A percentile compares a stretch with the other conserved stretches of the same genome.
Conservation (phyloP, 2,797 vertebrate species). For the Neomorphus geoffroyi region DNA sequence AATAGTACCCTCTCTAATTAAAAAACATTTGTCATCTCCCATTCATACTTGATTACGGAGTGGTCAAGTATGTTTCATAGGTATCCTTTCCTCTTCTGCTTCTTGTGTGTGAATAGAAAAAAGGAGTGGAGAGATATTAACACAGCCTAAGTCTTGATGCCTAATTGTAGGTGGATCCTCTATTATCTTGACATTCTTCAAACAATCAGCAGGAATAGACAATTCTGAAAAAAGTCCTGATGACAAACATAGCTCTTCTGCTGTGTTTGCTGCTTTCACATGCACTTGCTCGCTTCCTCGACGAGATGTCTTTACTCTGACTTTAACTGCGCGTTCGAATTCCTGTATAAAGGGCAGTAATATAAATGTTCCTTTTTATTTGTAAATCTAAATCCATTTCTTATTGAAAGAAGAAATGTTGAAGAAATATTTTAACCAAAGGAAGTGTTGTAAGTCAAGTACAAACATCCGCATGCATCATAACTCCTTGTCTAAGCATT, state of each 20-base stretch:
- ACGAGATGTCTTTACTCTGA: background rate
- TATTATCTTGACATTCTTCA: background rate
- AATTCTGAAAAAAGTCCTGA: background rate
- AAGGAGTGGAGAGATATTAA: background rate
- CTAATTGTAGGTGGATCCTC: background rate
- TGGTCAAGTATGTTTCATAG: background rate
- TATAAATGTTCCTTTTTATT: background rate
- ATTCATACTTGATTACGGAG: background rate
- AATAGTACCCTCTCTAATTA: background rate
- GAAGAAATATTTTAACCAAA: background rate
- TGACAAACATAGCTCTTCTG: background rate
- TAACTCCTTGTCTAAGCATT: background rate
- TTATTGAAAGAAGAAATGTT: background rate
- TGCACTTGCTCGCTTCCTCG: fast-evolving
- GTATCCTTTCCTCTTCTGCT: background rate
- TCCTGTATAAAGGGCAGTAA: background rate
- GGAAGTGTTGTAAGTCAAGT: background rate
- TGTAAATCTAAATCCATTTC: background rate
- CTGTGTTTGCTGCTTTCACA: background rate
- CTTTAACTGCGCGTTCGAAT: background rate
- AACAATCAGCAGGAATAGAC: background rate
- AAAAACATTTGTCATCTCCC: background rate
- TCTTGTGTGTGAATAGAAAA: background rate
- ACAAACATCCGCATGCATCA: background rate
- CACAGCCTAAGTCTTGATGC: background rate